phyloP scores from a whole-genome alignment of 2,888 invertebrate species.

The Leucophenga montana region DNA sequence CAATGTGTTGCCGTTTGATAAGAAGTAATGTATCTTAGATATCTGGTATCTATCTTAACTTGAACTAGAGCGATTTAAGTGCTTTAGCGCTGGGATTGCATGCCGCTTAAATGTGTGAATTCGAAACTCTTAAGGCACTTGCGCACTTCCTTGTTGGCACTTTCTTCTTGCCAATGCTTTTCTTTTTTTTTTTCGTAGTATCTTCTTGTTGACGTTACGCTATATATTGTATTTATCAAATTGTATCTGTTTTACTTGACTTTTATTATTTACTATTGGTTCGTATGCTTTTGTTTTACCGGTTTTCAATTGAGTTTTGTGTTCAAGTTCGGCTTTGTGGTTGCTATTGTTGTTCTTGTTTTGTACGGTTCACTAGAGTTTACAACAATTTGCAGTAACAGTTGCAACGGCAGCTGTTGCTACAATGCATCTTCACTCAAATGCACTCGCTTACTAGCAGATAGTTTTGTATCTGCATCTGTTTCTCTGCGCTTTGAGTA shows the following conservation, averaged over 20 bases:
- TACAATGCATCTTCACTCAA: slow-evolving; percentile 14
- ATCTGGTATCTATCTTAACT: neutral
- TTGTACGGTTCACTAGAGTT: too few relatives aligned
- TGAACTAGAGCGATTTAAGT: slow-evolving; percentile 14
- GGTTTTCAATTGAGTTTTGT: slow-evolving; percentile 21
- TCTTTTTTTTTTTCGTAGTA: slow-evolving; percentile 9
- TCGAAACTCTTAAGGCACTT: slow-evolving; percentile 9
- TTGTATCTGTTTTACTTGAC: neutral
- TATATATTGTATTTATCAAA: neutral
- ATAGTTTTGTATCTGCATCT: slow-evolving; percentile 13
- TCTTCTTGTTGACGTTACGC: slow-evolving; percentile 6
- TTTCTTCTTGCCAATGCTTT: slow-evolving; percentile 28
- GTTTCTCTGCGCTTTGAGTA: neutral
- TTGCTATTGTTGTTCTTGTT: neutral
- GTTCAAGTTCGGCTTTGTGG: slow-evolving; percentile 3
- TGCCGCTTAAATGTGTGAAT: slow-evolving; percentile 5
- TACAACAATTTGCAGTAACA: slow-evolving; percentile 12
- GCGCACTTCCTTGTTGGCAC: slow-evolving; percentile 26
- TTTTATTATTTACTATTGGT: slow-evolving; percentile 2
- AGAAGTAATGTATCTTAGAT: neutral
- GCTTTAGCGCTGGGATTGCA: neutral
- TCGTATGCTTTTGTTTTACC: slow-evolving; percentile 15
- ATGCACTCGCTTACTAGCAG: neutral
- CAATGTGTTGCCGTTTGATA: slow-evolving; percentile 52
- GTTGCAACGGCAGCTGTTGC: slow-evolving; percentile 18